phyloP scores from a whole-genome alignment of 1,140 invertebrate species.

The Coelopa frigida region DNA sequence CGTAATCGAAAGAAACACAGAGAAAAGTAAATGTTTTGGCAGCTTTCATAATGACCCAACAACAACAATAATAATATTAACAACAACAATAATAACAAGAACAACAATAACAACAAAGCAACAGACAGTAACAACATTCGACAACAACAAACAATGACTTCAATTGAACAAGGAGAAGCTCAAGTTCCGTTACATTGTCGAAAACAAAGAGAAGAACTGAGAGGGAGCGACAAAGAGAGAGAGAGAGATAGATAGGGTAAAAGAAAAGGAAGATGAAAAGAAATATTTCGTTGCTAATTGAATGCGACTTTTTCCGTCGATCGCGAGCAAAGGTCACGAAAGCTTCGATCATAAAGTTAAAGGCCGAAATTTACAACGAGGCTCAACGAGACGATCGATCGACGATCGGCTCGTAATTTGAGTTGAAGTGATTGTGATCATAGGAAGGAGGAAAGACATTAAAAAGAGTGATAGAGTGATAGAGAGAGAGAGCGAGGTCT shows the following conservation, averaged over 20 bases:
- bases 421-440: too few species aligned
- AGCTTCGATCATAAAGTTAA: slow-evolving; percentile 8
- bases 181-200: not conserved
- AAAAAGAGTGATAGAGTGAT: too few species aligned
- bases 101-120: not conserved
- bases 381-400: too few species aligned
- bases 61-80: not conserved
- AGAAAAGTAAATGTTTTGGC: slow-evolving; percentile 3
- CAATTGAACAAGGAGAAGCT: not conserved
- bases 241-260: too few species aligned
- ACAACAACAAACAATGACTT: slow-evolving; percentile 1
- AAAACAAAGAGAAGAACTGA: not conserved
- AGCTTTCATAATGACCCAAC: slow-evolving; percentile 1
- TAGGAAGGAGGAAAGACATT: too few species aligned
- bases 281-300: not conserved
- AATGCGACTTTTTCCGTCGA: not conserved
- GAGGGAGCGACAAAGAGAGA: too few species aligned
- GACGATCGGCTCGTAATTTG: too few species aligned
- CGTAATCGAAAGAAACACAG: not conserved
- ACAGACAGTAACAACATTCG: not conserved
- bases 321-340: not conserved
- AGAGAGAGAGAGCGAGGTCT: too few species aligned
- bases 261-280: not conserved
- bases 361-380: too few species aligned
- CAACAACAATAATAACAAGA: slow-evolving; percentile 4